Base-by-base conservation (phyloP, 92 coral and sea anemone species). In the Porites evermanni region DNA sequence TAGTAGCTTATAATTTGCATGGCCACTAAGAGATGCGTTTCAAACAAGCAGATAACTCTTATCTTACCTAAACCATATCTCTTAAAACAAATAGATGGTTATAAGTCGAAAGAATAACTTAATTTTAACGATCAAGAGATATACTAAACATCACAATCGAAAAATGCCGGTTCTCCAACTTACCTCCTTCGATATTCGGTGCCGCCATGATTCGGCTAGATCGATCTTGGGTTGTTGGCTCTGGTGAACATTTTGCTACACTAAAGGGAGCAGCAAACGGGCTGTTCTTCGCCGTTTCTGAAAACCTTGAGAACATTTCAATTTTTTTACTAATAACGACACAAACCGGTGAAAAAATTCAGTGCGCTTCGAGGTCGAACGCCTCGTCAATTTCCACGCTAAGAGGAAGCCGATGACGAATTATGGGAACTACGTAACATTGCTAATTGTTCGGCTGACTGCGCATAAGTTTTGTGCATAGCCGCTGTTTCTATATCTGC, bases 241-340 rank as follows among this genome's bases (percentile, higher is more conserved):
- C 94, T 51, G 94, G 79, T 53, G 96, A 91, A 29, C 95, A 92
- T 88, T 95, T 89, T 32, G 95, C 98, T 56, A 92, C 91, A 26
- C 90, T 88, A 32, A 90, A 76, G 11, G 99, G 95, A 56, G 86
- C 87, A 8, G 95, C 93, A 44, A 97, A 93, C 19, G 99, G 98
- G 24, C 88, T 97, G 79, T 84, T 93, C 88, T 91, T 97, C 85
- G 99, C 97, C 59, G 93, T 90, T 78, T 97, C 94, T 20, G 89
- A 83, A 84, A 93, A 93, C 70, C 96, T 90, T 19, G 99, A 97
- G 84, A 95, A 95, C 99, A 97, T 97, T 72, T 79, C 77, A 53
- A 64, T 80, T 91, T 54, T 63, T 59, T 67, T 9, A 52, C 67
- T 18, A 79, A 17, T 7, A 70, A 64, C 65, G 86, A 21, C 88